Evolutionary conservation across 2,113 vertebrate species (phyloP), one percentile per base, ranked within the genome.

Genomic region (Platysteira castanea): DNA sequence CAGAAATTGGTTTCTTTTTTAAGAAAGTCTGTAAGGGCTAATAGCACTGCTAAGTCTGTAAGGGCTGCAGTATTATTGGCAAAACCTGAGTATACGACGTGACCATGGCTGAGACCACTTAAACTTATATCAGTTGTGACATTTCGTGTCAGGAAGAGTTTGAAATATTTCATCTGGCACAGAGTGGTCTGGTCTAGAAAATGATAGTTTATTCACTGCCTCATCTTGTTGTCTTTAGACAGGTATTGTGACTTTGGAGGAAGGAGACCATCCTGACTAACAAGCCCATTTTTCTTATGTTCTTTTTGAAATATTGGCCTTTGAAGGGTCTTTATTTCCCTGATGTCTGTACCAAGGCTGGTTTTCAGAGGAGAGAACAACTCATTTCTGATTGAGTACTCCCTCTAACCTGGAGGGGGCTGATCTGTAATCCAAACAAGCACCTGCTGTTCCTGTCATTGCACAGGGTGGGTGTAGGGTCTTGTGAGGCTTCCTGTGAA

Each of bases 141-240:
- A 96, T 93, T 95, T 94, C 3, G 1, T 85, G 97, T 97, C 96
- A 92, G 94, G 89, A 93, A 70, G 84, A 85, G 93, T 85, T 86
- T 92, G 95, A 97, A 93, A 84, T 95, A 93, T 95, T 96, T 96
- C 93, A 97, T 90, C 94, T 89, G 92, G 94, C 95, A 89, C 92
- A 79, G 88, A 92, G 74, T 96, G 96, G 95, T 90, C 97, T 84
- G 56, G 60, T 95, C 93, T 74, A 91, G 96, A 96, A 94, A 96
- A 97, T 89, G 84, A 95, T 93, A 91, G 96, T 96, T 97, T 97
- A 92, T 90, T 98, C 95, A 76, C 89, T 95, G 95, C 90, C 91
- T 95, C 61, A 35, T 89, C 92, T 84, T 84, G 77, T 93, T 96
- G 94, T 89, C 90, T 95, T 93, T 81, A 89, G 95, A 96, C 88